These are phyloP conservation scores for Martes martes DNA, from an alignment of 2,113 vertebrate genomes.

Conservation along the genomic window DNA sequence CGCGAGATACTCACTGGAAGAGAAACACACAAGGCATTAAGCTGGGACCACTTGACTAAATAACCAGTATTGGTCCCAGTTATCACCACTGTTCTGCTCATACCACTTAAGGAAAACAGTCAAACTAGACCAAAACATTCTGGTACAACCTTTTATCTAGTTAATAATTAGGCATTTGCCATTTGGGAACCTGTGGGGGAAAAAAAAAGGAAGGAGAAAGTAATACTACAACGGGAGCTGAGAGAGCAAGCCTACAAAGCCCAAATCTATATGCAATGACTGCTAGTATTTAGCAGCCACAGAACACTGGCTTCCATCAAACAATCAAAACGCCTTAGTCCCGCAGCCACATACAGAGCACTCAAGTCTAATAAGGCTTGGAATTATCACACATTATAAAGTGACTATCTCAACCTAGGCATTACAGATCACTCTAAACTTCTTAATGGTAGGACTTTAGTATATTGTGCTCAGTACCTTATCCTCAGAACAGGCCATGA, in stretches of 20 bases:
- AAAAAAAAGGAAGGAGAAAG: background rate
- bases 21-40: background rate
- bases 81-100: background rate
- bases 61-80: background rate
- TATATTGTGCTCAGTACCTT: background rate
- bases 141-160: background rate
- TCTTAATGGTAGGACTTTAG: background rate
- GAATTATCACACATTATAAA: background rate
- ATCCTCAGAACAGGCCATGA: background rate
- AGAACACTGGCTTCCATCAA: background rate
- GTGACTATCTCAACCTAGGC: background rate
- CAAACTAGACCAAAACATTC: background rate
- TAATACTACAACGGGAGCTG: background rate
- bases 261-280: background rate
- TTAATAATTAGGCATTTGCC: background rate
- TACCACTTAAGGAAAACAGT: background rate
- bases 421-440: background rate
- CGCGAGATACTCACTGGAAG: constrained; percentile 90
- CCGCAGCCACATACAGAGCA: background rate
- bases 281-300: background rate
- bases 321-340: background rate
- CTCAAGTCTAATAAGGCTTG: background rate
- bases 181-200: background rate
- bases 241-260: background rate
- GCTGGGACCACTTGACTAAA: background rate